Evolutionary conservation across 2,113 vertebrate genomes (phyloP).

Genomic region (Apteryx mantelli): DNA sequence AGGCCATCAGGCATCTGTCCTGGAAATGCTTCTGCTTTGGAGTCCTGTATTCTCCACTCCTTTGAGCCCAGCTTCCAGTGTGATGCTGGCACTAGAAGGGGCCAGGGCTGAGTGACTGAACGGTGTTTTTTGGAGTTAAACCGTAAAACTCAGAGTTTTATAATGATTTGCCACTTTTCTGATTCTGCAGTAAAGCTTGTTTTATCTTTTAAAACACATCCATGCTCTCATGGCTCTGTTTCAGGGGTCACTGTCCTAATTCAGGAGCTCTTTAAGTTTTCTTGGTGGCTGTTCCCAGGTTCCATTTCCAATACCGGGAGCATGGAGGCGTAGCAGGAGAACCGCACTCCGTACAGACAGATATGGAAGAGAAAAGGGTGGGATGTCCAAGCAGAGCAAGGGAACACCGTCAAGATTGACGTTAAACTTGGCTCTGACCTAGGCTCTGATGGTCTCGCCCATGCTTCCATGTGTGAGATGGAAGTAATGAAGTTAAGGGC

Average conservation of each 20-base stretch:
- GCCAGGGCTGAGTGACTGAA: background rate
- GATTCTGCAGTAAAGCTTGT: background rate
- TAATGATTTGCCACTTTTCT: background rate
- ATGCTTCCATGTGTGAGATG: background rate
- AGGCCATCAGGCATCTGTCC: background rate
- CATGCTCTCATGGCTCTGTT: background rate
- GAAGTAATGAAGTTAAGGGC: background rate
- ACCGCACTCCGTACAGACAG: background rate
- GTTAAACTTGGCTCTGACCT: background rate
- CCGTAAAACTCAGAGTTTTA: background rate
- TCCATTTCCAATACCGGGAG: background rate
- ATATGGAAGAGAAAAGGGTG: rapidly evolving
- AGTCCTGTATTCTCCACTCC: background rate
- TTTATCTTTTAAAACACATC: background rate
- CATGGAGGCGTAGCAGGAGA: background rate
- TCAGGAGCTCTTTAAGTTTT: background rate
- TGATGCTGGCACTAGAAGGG: background rate
- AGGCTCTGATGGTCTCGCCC: background rate
- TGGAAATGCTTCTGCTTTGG: background rate
- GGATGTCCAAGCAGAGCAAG: background rate
- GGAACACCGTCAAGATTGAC: background rate
- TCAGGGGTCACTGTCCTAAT: background rate
- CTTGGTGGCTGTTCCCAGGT: background rate
- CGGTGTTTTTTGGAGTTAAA: background rate
- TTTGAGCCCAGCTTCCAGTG: background rate